Percentiles rank a stretch among this genome's conserved stretches.
Conservation (phyloP, 2,797 vertebrate species). For the Channa striata region DNA sequence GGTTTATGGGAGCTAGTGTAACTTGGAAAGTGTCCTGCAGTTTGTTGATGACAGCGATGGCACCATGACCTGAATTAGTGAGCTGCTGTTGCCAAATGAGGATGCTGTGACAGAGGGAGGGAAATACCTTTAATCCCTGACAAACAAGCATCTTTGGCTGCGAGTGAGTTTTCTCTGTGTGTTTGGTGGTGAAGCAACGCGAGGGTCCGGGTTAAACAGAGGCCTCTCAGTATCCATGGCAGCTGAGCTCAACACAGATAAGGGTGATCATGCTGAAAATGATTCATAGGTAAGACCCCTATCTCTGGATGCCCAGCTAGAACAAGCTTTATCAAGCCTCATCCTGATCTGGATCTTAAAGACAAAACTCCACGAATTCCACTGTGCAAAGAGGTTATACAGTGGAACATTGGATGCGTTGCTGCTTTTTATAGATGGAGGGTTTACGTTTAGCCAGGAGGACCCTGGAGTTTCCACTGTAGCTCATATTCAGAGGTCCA, state of each 20-base stretch:
- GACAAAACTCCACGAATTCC: conserved; percentile 81
- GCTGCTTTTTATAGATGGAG: conserved; percentile 63
- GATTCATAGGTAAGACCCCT: conserved; percentile 87
- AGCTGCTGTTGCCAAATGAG: conserved; percentile 71
- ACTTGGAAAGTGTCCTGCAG: conserved; percentile 72
- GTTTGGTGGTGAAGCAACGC: conserved; percentile 71
- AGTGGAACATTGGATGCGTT: conserved; percentile 63
- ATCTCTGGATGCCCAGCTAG: conserved; percentile 84
- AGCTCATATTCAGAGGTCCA: conserved; percentile 61
- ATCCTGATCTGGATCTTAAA: conserved; percentile 86
- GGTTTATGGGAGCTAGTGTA: conserved; percentile 74
- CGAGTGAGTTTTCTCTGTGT: conserved; percentile 51
- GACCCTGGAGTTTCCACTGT: conserved; percentile 51
- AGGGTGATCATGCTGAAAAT: conserved; percentile 88
- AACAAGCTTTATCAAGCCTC: conserved; percentile 85
- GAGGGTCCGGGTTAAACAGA: conserved; percentile 78
- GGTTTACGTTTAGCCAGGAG: conserved; percentile 67
- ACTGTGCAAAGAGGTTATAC: conserved; percentile 71
- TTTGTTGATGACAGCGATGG: conserved; percentile 76
- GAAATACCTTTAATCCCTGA: conserved; percentile 81
- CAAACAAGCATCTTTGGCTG: conserved; percentile 85
- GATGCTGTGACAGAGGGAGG: conserved; percentile 73
- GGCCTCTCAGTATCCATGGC: conserved; percentile 75
- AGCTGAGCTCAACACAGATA: conserved; percentile 85
- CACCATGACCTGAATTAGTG: conserved; percentile 69